These are phyloP conservation scores for Stenchaetothrips biformis DNA, from an alignment of 2,888 invertebrate genomes.

Conservation along the genomic window DNA sequence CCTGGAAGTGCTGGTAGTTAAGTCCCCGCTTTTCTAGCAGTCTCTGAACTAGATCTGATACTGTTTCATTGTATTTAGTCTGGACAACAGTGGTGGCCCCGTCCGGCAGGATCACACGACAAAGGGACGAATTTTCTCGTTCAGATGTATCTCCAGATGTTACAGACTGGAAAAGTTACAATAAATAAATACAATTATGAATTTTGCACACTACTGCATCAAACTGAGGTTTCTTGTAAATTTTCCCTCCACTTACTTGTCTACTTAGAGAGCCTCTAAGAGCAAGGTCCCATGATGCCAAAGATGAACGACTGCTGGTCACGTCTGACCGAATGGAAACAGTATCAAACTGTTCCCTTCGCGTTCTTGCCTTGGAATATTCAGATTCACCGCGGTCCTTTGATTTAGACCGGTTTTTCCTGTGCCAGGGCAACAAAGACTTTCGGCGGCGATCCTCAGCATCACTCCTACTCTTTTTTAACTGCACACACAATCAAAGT, in stretches of 20 bases:
- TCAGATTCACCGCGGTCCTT: slow-evolving; percentile 51
- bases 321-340: slow-evolving; percentile 47
- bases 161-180: slow-evolving; percentile 24
- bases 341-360: slow-evolving; percentile 47
- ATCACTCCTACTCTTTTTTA: slow-evolving; percentile 80
- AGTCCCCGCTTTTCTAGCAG: slow-evolving; percentile 80
- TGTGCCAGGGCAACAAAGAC: slow-evolving; percentile 83
- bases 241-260: slow-evolving; percentile 49
- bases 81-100: slow-evolving; percentile 89
- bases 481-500: slow-evolving; percentile 36
- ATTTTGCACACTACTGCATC: too few relatives aligned
- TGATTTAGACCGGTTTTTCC: slow-evolving; percentile 66
- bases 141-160: slow-evolving; percentile 33
- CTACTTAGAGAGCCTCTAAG: slow-evolving; percentile 49
- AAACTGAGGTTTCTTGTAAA: slow-evolving; percentile 14
- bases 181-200: not conserved
- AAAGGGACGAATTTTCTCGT: slow-evolving; percentile 50
- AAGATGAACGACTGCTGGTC: slow-evolving; percentile 57
- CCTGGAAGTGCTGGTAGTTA: slow-evolving; percentile 74
- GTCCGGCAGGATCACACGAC: slow-evolving; percentile 83
- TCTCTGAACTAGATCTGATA: slow-evolving; percentile 71
- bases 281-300: slow-evolving; percentile 57
- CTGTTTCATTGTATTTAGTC: slow-evolving; percentile 68
- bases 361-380: slow-evolving; percentile 46
- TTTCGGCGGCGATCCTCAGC: slow-evolving; percentile 85